Conservation (phyloP, 2,113 vertebrate species). For the Raja brachyura region DNA sequence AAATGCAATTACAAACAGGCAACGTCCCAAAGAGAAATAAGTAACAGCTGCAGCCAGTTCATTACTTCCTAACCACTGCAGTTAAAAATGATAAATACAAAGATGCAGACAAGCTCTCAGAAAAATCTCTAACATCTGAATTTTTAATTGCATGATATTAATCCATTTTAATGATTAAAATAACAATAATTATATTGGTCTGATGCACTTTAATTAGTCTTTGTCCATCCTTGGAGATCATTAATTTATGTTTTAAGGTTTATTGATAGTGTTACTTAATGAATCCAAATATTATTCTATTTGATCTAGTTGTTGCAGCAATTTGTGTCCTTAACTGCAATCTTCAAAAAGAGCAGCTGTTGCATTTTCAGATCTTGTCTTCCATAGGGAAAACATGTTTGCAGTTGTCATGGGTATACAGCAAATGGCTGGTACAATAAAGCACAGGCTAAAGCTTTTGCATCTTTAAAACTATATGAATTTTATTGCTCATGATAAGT, state of each 20-base stretch:
- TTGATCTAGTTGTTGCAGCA: conserved; percentile 84
- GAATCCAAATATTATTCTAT: conserved; percentile 90
- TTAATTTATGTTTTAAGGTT: conserved; percentile 76
- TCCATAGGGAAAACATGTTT: conserved; percentile 82
- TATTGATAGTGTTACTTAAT: conserved; percentile 93
- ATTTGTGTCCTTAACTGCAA: conserved; percentile 89
- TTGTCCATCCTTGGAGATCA: conserved; percentile 81
- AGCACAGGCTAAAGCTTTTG: conserved; percentile 73
- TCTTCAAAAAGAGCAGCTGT: conserved; percentile 90
- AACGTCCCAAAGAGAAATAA: conserved; percentile 65
- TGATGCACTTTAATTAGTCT: conserved; percentile 60
- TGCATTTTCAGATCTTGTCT: conserved; percentile 70
- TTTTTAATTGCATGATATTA: conserved; percentile 87
- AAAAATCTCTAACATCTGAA: conserved; percentile 74
- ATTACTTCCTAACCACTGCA: conserved; percentile 56
- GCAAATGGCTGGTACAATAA: conserved; percentile 74
- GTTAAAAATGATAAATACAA: conserved; percentile 66
- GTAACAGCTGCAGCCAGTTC: conserved; percentile 71
- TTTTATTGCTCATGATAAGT: conserved; percentile 89
- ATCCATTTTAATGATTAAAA: conserved; percentile 85
- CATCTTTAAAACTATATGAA: conserved; percentile 80
- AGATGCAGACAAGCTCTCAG: conserved; percentile 57
- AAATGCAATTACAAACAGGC: conserved; percentile 91
- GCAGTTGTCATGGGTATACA: conserved; percentile 75
- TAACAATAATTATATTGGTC: conserved; percentile 78